Conservation (phyloP, 1,140 invertebrate genomes). For the Pachypeltis micranthus region DNA sequence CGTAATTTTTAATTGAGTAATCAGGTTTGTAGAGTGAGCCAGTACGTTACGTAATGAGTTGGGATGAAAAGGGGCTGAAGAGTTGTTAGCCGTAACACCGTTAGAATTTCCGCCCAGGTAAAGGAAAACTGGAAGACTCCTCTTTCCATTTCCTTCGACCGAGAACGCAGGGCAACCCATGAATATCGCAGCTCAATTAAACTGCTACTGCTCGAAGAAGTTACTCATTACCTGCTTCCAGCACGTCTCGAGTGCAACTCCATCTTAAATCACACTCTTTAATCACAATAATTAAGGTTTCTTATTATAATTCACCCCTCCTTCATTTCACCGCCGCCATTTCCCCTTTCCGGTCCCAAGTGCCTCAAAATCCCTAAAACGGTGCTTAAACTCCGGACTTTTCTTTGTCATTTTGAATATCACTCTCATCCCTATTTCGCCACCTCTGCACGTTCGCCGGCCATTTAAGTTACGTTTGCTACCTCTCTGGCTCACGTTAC, state of each 20-base stretch:
- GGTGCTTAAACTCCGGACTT: no score
- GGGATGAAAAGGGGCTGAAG: not conserved
- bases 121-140: no score
- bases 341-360: no score
- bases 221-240: not conserved
- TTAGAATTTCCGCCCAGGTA: not conserved
- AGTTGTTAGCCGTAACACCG: constrained; percentile 1
- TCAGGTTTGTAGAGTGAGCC: not conserved
- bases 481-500: no score
- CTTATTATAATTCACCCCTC: not conserved
- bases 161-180: not conserved
- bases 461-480: no score
- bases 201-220: not conserved
- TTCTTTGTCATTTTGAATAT: no score
- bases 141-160: not conserved
- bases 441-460: no score
- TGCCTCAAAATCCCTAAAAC: no score
- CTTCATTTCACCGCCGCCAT: no score
- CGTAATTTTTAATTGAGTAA: constrained; percentile 6
- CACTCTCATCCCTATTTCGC: no score
- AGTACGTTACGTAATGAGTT: not conserved
- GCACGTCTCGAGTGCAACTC: not conserved
- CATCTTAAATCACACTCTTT: not conserved
- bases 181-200: constrained; percentile 6
- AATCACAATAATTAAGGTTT: not conserved